Evolutionary conservation across 2,113 vertebrate genomes (phyloP), one percentile per base, ranked within the genome.

Genomic region (Hydrochoerus hydrochaeris): DNA sequence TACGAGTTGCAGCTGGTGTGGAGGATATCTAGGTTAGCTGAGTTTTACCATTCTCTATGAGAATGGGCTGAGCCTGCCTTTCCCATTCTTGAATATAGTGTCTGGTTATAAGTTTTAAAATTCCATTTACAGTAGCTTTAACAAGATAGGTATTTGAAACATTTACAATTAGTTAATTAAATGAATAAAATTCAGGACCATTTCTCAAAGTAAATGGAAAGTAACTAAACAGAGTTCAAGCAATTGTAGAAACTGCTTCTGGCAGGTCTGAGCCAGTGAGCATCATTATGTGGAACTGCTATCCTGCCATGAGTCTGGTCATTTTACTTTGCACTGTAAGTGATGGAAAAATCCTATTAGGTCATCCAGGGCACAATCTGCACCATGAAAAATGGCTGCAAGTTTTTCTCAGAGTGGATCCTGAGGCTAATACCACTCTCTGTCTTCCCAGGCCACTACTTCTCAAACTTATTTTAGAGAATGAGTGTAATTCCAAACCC

Each of bases 201-300:
- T 24, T 97, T 92, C 77, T 93, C 87, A 94, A 90, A 96, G 94
- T 94, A 94, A 97, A 92, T 88, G 84, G 58, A 75, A 84, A 93
- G 67, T 78, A 97, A 96, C 81, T 90, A 95, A 81, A 86, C 26
- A 90, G 77, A 97, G 80, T 92, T 28, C 71, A 95, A 49, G 94
- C 41, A 92, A 3, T 93, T 97, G 88, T 84, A 95, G 92, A 94
- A 95, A 88, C 8, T 44, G 95, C 89, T 81, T 96, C 52, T 41
- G 73, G 84, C 71, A 92, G 86, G 84, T 52, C 71, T 41, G 24
- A 85, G 93, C 88, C 63, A 73, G 41, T 87, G 52, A 87, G 81
- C 73, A 87, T 38, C 26, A 28, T 63, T 71, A 73, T 12, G 19
- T 44, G 52, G 63, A 81, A 24, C 52, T 63, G 82, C 87, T 62